Base-by-base conservation (phyloP, 2,113 vertebrate genomes). In the Neotoma lepida region DNA sequence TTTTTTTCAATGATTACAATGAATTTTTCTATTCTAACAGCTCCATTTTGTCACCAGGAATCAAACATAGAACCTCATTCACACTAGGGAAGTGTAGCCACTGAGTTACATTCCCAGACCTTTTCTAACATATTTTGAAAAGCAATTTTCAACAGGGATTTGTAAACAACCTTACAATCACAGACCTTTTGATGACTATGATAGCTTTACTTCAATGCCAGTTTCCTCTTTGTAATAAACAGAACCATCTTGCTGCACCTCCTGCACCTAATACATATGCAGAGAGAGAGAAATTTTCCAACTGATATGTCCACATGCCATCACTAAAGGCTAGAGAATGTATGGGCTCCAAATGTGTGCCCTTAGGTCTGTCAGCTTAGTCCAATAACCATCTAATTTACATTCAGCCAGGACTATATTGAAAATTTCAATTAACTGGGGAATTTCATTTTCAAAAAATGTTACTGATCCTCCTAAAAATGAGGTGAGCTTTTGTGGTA, bases 391-490 rank as follows among this genome's bases (percentile, higher is more conserved):
- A 89, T 54, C 15, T 80, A 35, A 95, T 90, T 96, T 90, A 93
- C 51, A 80, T 96, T 89, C 88, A 96, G 88, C 24, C 88, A 91
- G n/a, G 73, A 70, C 74, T 58, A 92, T 1, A 81, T 20, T 80
- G 80, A 96, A 95, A n/a, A 85, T 93, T 89, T 49, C 63, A 94
- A 81, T 87, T 92, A 91, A 85, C 64, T 91, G 70, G 80, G 85
- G 46, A 91, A 91, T 91, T 96, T 74, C 91, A 90, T 93, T 95
- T 96, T 96, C 90, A 92, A 68, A 96, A 96, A 58, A 64, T 82
- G 93, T 70, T 94, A 86, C 64, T 17, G 39, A 90, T 86, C 51
- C 84, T 88, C 91, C 94, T 61, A 20, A 95, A 94, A 94, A 77
- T 76, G 61, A 86, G 85, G 54, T 35, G 18, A 49, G 33, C 30